These are phyloP conservation scores for Thaumatotibia leucotreta DNA, from an alignment of 1,140 invertebrate species.

Conservation along the genomic window DNA sequence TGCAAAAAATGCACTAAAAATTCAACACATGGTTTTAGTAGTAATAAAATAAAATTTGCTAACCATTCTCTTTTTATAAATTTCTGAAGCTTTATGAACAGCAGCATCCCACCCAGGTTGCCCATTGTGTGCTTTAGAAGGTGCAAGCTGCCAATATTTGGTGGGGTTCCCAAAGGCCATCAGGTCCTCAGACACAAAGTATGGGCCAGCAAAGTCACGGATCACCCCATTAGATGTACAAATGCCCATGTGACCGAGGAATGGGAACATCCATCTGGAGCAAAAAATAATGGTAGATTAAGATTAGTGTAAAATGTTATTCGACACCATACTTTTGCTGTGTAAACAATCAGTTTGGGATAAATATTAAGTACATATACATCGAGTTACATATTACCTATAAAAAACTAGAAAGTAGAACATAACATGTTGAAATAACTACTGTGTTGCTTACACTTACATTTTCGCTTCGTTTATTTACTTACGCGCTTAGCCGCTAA, in stretches of 20 bases:
- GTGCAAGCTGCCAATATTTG: conserved; percentile 90
- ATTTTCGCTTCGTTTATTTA: not conserved
- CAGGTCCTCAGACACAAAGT: conserved; percentile 96
- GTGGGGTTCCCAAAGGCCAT: conserved; percentile 99
- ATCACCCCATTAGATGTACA: conserved; percentile 94
- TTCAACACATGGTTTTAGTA: no score
- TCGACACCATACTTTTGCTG: no score
- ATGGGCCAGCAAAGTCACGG: conserved; percentile 98
- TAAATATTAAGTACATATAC: not conserved
- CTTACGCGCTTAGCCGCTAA: not conserved
- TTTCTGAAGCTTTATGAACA: conserved; percentile 93
- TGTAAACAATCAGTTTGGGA: no score
- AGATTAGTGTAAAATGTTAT: no score
- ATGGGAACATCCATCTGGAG: conserved; percentile 94
- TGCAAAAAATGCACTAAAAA: no score
- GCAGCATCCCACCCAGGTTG: conserved; percentile 90
- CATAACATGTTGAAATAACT: conserved; percentile 17
- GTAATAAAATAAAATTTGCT: conserved; percentile 15
- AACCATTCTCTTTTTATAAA: conserved; percentile 95
- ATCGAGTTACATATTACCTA: not conserved
- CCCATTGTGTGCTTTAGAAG: conserved; percentile 84
- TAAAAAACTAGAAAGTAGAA: conserved; percentile 8
- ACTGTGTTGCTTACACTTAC: not conserved
- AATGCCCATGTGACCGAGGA: conserved; percentile 99
- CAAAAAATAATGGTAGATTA: conserved; percentile 19